phyloP scores from a whole-genome alignment of 2,113 vertebrate species.

The Neolamprologus longior region DNA sequence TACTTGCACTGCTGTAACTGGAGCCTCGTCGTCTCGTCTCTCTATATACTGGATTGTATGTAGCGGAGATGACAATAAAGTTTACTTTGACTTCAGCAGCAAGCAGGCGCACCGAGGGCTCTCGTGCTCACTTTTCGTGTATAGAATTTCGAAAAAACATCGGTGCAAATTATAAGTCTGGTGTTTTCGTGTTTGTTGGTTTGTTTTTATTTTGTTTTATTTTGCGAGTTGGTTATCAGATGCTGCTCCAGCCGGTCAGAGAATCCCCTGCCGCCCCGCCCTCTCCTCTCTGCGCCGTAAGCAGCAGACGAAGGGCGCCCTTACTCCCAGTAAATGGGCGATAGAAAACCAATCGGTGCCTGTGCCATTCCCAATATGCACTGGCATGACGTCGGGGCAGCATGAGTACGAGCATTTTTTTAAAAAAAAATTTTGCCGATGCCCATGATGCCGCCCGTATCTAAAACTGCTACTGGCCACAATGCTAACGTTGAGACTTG shows the following conservation, averaged over 20 bases:
- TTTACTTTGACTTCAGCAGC: no score
- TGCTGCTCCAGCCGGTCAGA: rapidly evolving
- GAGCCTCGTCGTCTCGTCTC: no score
- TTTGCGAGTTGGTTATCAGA: neutral
- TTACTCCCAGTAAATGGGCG: neutral
- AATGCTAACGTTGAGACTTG: neutral
- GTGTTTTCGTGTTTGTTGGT: neutral
- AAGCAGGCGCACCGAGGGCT: no score
- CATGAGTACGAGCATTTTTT: neutral
- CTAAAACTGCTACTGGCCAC: neutral
- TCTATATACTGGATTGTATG: no score
- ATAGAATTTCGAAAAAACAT: rapidly evolving
- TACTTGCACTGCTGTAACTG: no score
- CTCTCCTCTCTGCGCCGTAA: rapidly evolving
- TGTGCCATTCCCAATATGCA: rapidly evolving
- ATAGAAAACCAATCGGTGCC: neutral
- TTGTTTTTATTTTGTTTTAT: neutral
- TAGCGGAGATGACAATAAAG: no score
- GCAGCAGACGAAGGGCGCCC: neutral
- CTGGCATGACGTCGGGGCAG: neutral
- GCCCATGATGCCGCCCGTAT: rapidly evolving
- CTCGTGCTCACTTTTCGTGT: rapidly evolving
- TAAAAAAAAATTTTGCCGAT: rapidly evolving
- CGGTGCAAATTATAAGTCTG: rapidly evolving
- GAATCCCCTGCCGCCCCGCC: rapidly evolving